Percentiles rank a stretch among this genome's conserved stretches.
phyloP scores from a whole-genome alignment of 2,113 vertebrate genomes.

The Neotragus pygmaeus region DNA sequence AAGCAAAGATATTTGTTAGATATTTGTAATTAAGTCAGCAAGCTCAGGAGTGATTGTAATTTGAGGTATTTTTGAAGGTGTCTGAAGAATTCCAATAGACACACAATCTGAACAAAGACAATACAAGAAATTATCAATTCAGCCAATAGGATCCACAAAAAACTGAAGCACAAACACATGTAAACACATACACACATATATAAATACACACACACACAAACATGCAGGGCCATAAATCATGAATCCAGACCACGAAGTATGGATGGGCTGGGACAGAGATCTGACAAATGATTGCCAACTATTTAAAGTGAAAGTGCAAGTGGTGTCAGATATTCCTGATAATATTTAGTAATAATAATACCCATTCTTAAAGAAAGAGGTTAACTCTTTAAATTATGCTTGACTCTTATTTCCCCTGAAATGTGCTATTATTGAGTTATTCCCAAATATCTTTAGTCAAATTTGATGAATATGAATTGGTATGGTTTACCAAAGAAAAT shows the following conservation, averaged over 20 bases:
- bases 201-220: not conserved
- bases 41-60: not conserved
- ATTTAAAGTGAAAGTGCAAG: not conserved
- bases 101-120: not conserved
- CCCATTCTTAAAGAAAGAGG: not conserved
- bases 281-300: not conserved
- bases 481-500: not conserved
- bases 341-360: not conserved
- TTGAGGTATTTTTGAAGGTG: not conserved
- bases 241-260: not conserved
- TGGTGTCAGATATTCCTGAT: not conserved
- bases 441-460: not conserved
- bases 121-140: not conserved
- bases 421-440: not conserved
- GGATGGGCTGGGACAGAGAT: not conserved
- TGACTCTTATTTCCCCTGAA: not conserved
- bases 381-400: not conserved
- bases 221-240: not conserved
- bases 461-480: not conserved
- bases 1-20: not conserved
- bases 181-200: not conserved
- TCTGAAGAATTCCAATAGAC: not conserved
- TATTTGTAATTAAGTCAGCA: not conserved
- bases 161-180: not conserved
- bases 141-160: not conserved